Evolutionary conservation across 2,888 invertebrate genomes (phyloP).

Genomic region (Thelaira solivaga): DNA sequence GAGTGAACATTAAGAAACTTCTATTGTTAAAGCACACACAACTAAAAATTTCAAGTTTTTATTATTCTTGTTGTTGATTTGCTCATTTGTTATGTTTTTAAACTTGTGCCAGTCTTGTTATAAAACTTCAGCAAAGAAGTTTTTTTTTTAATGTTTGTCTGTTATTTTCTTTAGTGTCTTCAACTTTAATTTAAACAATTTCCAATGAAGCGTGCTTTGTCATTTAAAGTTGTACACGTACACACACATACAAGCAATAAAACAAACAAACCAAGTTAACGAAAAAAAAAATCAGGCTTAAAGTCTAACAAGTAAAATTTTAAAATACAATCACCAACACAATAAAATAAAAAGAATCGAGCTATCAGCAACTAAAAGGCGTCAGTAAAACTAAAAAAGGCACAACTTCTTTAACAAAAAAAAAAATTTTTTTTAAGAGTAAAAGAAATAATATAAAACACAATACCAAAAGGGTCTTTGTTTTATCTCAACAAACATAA

Average conservation of each 20-base stretch:
- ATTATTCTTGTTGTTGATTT: background rate
- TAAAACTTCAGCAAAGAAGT: constrained; percentile 41
- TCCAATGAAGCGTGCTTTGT: constrained; percentile 64
- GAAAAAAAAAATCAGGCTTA: background rate
- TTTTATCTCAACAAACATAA: too few relatives aligned
- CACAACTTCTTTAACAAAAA: too few relatives aligned
- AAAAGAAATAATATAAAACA: background rate
- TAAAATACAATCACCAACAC: constrained; percentile 23
- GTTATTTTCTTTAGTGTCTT: constrained; percentile 15
- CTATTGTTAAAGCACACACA: constrained; percentile 21
- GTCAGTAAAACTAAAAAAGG: background rate
- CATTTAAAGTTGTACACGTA: constrained; percentile 43
- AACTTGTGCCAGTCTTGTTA: constrained; percentile 60
- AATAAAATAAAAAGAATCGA: background rate
- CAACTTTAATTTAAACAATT: constrained; percentile 52
- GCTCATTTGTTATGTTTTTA: constrained; percentile 29
- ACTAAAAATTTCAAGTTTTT: constrained; percentile 44
- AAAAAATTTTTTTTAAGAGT: too few relatives aligned
- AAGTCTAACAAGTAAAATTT: constrained; percentile 38
- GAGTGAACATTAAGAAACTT: constrained; percentile 3
- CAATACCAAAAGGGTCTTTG: constrained; percentile 33
- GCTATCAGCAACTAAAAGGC: constrained; percentile 17
- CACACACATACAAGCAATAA: background rate
- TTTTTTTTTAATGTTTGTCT: background rate
- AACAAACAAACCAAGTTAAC: background rate